Conservation (phyloP, 2,797 vertebrate species). For the Scolopax rusticola region DNA sequence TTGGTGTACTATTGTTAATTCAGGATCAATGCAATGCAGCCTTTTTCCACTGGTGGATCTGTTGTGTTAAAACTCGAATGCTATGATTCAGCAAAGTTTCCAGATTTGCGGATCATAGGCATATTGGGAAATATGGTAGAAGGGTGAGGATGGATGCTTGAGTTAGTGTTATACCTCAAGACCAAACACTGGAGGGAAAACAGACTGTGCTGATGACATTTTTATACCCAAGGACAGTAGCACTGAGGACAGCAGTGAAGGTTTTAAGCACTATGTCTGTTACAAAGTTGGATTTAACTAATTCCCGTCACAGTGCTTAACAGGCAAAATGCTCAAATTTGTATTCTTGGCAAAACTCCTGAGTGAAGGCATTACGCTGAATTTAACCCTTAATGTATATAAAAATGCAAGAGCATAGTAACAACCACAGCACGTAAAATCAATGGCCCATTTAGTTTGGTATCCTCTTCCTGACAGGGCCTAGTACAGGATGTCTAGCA, state of each 20-base stretch:
- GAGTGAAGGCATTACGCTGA: not conserved
- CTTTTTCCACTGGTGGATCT: not conserved
- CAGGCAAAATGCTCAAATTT: not conserved
- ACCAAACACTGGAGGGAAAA: not conserved
- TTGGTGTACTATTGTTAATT: not conserved
- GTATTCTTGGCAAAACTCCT: constrained; percentile 28
- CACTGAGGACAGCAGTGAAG: not conserved
- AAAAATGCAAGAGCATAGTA: not conserved
- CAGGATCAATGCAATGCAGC: not conserved
- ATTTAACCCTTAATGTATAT: constrained; percentile 12
- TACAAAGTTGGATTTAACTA: constrained; percentile 54
- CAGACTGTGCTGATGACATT: not conserved
- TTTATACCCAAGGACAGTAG: not conserved
- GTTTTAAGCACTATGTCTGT: not conserved
- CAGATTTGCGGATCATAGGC: not conserved
- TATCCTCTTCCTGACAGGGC: not conserved
- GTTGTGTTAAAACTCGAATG: not conserved
- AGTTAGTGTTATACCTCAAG: not conserved
- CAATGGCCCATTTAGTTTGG: not conserved
- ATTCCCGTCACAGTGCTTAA: constrained; percentile 24
- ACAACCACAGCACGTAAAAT: not conserved
- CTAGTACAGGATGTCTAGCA: not conserved
- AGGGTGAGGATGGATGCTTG: not conserved
- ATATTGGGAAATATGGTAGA: not conserved
- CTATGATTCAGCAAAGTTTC: not conserved